Evolutionary conservation across 2,888 invertebrate genomes (phyloP), one percentile per base, ranked within the genome.

Genomic region (Stratiomys singularior): DNA sequence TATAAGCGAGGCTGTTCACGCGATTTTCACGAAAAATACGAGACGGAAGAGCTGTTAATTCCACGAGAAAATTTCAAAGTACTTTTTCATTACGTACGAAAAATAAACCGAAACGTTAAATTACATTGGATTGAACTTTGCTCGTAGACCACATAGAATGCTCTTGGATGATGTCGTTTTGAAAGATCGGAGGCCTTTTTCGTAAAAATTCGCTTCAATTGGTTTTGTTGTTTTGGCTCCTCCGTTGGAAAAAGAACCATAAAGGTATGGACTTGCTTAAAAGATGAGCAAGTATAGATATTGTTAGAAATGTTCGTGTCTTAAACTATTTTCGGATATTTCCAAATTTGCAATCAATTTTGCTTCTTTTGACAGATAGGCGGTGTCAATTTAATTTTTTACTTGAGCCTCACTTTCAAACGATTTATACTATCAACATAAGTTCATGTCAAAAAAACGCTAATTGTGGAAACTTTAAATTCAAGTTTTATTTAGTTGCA

Each of bases 171-270:
- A 66, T 66, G 76, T 64, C 66, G 56, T 21, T 67, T 63, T 76
- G 66, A 76, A 37, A 28, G 56, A 47, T 28, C 44, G 66, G 27
- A 72, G 64, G 76, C 76, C 78, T 72, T 71, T 71, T 30, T 77
- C 74, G 76, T 80, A 78, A 80, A 78, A 64, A 80, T 80, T 80
- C 76, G 78, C 74, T 76, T 85, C 84, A 84, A 84, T 82, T 85
- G 85, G 84, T 83, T 85, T 82, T 86, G 86, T 84, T 86, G 86
- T 85, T 86, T 87, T 84, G 86, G 85, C 84, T 83, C 82, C 81
- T 83, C 84, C 83, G 85, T 86, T 82, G 86, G 84, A 82, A 85
- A 85, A 84, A 86, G 86, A 85, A 85, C 84, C 84, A 86, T 85
- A 86, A 86, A 86, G 86, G 86, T 86, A 85, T 27, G 37, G 30